phyloP scores from a whole-genome alignment of 2,797 vertebrate species.

The Mormyrops boulengeri region DNA sequence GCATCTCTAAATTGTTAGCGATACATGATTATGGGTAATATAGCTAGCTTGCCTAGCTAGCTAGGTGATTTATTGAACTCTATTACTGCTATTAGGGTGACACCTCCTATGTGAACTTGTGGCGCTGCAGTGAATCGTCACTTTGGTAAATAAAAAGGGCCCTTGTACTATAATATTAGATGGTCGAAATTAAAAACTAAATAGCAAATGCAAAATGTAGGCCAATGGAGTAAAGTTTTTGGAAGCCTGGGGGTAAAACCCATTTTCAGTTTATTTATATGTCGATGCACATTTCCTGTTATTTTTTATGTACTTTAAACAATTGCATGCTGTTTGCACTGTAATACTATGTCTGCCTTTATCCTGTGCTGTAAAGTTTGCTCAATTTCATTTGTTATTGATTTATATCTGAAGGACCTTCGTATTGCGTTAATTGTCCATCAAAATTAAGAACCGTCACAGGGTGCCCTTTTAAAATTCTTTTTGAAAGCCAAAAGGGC shows the following conservation, averaged over 20 bases:
- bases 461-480: background rate
- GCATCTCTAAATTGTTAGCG: background rate
- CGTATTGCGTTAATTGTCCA: background rate
- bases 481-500: background rate
- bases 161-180: background rate
- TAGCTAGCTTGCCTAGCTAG: background rate
- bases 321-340: background rate
- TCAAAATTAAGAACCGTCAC: background rate
- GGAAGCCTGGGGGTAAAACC: background rate
- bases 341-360: background rate
- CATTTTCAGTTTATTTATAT: background rate
- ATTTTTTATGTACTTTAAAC: background rate
- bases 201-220: background rate
- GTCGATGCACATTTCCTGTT: background rate
- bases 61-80: background rate
- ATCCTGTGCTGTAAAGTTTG: background rate
- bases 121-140: background rate
- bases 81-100: background rate
- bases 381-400: background rate
- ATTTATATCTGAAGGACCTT: background rate
- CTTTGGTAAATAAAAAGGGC: background rate
- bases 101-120: background rate
- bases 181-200: background rate
- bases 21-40: background rate
- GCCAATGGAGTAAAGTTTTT: background rate